Base-by-base conservation (phyloP, 1,140 invertebrate species). In the Babylonia areolata region DNA sequence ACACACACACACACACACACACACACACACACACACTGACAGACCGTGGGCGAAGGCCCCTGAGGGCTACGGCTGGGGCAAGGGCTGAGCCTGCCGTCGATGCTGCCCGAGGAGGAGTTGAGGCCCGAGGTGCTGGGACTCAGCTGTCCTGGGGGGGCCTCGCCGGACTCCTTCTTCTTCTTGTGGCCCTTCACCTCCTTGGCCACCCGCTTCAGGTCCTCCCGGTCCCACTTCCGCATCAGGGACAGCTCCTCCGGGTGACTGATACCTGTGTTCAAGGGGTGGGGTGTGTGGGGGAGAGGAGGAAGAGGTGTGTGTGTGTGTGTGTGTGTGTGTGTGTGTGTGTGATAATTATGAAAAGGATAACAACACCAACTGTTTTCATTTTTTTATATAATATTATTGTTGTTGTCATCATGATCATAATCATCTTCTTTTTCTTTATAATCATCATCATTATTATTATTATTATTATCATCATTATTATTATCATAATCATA, bases 171-270 rank as follows among this genome's bases (percentile, higher is more conserved):
- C 85, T 87, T 89, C 81, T 90, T 90, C 81, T 90, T 86, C 81
- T 89, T 88, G 81, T 88, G 86, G 64, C 86, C 88, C 77, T 88
- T 90, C 54, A 87, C 88, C 85, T 90, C 90, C 85, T 92, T 92
- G 73, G 90, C 90, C 81, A 93, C 93, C 87, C 91, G 90, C 89
- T 93, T 93, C 73, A 94, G 89, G 86, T 93, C 93, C 69, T 94
- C 92, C 79, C 92, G 93, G 58, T 93, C 92, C 81, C 93, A 85
- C 73, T 91, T 92, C 83, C 90, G 95, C 91, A 97, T 97, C 58
- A 99, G 94, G 0, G 98, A 99, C 54, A 99, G 92, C 94, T 99
- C 99, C 95, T 99, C 99, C 6, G 98, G 98, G 95, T 99, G 97
- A 91, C 99, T 95, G 91, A 99, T 98, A 89, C 97, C 98, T 97